Base-by-base conservation (phyloP, 1,140 invertebrate genomes). In the Bombus ignitus region DNA sequence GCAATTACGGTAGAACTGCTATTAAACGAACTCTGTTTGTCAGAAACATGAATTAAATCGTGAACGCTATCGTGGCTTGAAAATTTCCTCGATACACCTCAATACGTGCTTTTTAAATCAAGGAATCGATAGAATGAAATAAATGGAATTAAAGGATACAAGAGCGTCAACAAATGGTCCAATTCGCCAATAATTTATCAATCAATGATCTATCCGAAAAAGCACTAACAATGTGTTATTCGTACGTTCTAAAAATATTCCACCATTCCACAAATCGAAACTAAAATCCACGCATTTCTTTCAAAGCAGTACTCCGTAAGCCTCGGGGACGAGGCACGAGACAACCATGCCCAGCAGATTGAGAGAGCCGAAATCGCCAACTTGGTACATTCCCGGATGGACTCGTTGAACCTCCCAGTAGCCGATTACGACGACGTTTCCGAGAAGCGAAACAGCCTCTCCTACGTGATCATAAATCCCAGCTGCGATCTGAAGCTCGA, bases 381-480 rank as follows among this genome's bases (percentile, higher is more conserved):
- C 94, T 95, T 99, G 87, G 98, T 99, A 1, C 96, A 98, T 70
- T 98, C 98, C 35, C 96, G 99, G 37, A 99, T 99, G 98, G 98
- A 98, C 88, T 98, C 98, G 42, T 94, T 99, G 5, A 98, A 98
- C 86, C 95, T 99, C 74, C 98, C 98, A 1, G 96, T 97, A 0
- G 97, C 97, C 59, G 98, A 99, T 92, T 99, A 99, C 94, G 98
- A 98, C 94, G 98, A 99, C 93, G 98, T 98, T 9, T 98, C 98
- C 81, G 98, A 99, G 94, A 98, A 99, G 95, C 96, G 98, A 65
- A 98, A 98, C 95, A 98, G 97, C 87, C 96, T 99, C 13, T 99
- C 98, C 4, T 99, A 99, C 95, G 99, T 99, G 80, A 99, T 99
- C 90, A 99, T 99, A 92, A 99, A 99, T 94, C 99, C 99, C 0